Base-by-base conservation (phyloP, 2,888 invertebrate species). In the Proisotoma minuta region DNA sequence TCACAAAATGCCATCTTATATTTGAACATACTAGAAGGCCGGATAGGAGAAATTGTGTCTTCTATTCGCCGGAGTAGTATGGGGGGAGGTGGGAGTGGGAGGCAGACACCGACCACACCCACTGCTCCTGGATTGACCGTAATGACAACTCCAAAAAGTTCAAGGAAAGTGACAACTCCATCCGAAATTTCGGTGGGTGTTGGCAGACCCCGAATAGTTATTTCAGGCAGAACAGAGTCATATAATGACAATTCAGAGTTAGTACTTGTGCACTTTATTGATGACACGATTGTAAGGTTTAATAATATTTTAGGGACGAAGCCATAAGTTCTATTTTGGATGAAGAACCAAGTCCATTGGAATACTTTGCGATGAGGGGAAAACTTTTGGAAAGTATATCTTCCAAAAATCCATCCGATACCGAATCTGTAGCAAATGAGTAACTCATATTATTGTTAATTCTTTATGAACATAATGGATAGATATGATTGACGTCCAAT, bases 21-120 rank as follows among this genome's bases (percentile, higher is more conserved):
- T 24, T 47, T 72, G n/a, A 72, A 66, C 58, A 71, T 72, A 15
- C 43, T 72, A 60, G 70, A 72, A 27, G 63, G 69, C 54, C 58
- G 72, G 20, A 59, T 70, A 28, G 29, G 56, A 1, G 70, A 72
- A 43, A 60, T 72, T 10, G 66, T 48, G 2, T 62, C 49, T 18
- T 57, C 59, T 12, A 53, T 53, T 28, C 56, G 50, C 15, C 20
- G 24, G 1, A 40, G 34, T 1, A 29, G 47, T 3, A 47, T 27
- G 12, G 52, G 58, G 1, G 50, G 34, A 1, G 43, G 47, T 3
- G 52, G 40, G 12, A 56, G 58, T 47, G 63, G 63, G 8, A 28
- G 69, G 24, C 60, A 28, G 2, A 53, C 62, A 10, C 50, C 65
- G 20, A 59, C 60, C 49, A 65, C 66, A 3, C 62, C 68, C 8